These are phyloP conservation scores for Aepyceros melampus DNA, from an alignment of 2,113 vertebrate genomes.

Conservation along the genomic window DNA sequence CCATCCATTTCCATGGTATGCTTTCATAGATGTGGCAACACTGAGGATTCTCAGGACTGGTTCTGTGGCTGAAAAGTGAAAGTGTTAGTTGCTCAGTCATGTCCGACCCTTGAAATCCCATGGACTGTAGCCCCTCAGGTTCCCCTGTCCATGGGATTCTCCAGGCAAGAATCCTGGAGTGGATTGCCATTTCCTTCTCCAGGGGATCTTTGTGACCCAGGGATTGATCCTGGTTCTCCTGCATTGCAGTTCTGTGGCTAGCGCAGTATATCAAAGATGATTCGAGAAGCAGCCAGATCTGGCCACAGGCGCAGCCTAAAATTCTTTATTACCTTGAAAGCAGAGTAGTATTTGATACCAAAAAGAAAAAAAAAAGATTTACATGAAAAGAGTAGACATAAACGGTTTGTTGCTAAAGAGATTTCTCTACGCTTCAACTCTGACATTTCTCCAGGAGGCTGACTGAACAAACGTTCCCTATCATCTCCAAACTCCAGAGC, in stretches of 20 bases:
- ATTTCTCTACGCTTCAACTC: not conserved
- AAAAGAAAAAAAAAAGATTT: not conserved
- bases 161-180: not conserved
- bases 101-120: fast-evolving
- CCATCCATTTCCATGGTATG: not conserved
- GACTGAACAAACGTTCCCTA: not conserved
- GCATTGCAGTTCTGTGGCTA: not conserved
- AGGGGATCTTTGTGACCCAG: not conserved
- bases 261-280: not conserved
- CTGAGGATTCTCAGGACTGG: not conserved
- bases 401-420: not conserved
- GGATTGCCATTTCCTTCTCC: not conserved
- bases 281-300: not conserved
- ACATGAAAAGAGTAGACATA: not conserved
- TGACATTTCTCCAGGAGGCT: not conserved
- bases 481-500: not conserved
- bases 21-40: not conserved
- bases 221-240: not conserved
- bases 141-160: not conserved
- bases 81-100: not conserved
- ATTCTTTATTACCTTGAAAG: not conserved
- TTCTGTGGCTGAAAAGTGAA: not conserved
- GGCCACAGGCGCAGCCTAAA: not conserved
- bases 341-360: not conserved
- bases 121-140: not conserved